Percentiles rank a stretch among this genome's conserved stretches.
Conservation (phyloP, 64 coral and sea anemone genomes). For the Montipora foliosa region DNA sequence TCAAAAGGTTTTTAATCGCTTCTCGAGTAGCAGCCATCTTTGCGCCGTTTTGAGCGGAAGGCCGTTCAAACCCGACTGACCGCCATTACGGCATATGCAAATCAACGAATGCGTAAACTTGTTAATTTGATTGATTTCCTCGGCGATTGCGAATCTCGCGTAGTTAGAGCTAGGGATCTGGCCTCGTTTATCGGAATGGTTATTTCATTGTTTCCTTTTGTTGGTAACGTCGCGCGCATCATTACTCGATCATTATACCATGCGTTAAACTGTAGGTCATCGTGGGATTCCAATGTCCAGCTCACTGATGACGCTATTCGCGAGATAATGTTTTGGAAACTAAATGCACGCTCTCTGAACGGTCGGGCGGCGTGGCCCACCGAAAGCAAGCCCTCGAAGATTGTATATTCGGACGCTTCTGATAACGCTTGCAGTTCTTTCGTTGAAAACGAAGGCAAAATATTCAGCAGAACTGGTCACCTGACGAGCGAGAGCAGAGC, state of each 20-base stretch:
- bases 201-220: neutral
- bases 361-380: neutral
- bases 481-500: conserved; percentile 9
- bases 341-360: neutral
- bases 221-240: neutral
- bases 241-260: neutral
- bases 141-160: too few relatives aligned
- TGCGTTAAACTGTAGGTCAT: neutral
- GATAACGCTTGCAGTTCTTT: conserved; percentile 34
- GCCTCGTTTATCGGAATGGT: neutral
- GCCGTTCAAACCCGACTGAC: too few relatives aligned
- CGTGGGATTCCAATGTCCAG: neutral
- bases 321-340: conserved; percentile 29
- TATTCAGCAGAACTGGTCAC: conserved; percentile 71
- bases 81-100: too few relatives aligned
- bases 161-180: neutral
- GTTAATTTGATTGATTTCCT: neutral
- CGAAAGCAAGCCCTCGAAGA: neutral
- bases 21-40: too few relatives aligned
- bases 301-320: neutral
- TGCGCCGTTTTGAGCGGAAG: too few relatives aligned
- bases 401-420: conserved; percentile 22
- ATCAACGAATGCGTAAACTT: neutral
- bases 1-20: too few relatives aligned
- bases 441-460: neutral